Conservation (phyloP, 2,888 invertebrate genomes). For the Dendrolimus pini region DNA sequence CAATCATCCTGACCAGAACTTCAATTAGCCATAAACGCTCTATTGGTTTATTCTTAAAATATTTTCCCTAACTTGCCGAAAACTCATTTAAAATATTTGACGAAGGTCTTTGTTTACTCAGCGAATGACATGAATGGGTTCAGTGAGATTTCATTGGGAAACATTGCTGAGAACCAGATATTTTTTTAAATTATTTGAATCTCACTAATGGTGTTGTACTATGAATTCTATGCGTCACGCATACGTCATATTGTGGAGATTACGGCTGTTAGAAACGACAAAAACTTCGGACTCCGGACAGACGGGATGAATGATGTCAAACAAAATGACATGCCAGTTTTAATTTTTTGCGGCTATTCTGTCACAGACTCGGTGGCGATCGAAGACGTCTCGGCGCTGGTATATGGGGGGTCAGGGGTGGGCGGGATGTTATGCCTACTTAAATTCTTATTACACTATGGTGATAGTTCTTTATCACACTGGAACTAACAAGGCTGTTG, state of each 20-base stretch:
- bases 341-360: conserved; percentile 54
- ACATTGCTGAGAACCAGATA: conserved; percentile 39
- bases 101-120: conserved; percentile 66
- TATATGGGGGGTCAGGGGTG: background rate
- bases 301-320: conserved; percentile 70
- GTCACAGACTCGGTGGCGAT: conserved; percentile 31
- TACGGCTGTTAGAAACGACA: too few species aligned
- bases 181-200: background rate
- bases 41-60: too few species aligned
- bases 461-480: too few species aligned
- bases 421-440: background rate
- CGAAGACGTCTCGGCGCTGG: background rate
- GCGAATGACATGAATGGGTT: conserved; percentile 66
- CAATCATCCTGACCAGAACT: too few species aligned
- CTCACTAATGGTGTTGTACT: too few species aligned
- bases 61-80: conserved; percentile 16
- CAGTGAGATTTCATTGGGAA: conserved; percentile 66
- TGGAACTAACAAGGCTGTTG: too few species aligned
- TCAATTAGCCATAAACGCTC: too few species aligned
- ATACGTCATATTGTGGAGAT: too few species aligned
- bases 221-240: too few species aligned
- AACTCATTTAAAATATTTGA: conserved; percentile 41
- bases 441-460: background rate
- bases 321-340: conserved; percentile 68
- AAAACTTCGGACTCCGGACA: conserved; percentile 37